Evolutionary conservation across 2,888 invertebrate species (phyloP), one percentile per base, ranked within the genome.

Genomic region (Gymnoscelis rufifasciata): DNA sequence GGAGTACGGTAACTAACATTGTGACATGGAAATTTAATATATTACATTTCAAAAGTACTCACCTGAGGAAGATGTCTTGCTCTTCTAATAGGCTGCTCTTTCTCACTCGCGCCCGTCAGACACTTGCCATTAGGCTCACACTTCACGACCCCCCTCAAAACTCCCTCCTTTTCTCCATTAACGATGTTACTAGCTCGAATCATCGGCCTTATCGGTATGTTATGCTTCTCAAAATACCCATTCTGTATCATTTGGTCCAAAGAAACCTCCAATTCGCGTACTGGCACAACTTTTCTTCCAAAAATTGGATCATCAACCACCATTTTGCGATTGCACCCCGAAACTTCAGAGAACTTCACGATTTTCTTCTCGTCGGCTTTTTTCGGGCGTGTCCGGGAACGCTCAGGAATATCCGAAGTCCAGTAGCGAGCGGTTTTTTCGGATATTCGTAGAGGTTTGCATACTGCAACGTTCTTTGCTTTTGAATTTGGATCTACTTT

Each of bases 161-260:
- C 35, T 0, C 10, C 35, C 10, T 33, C 31, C 14, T n/a, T 8
- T 65, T 78, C 78, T 60, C 77, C 78, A 57, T 61, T 62, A 40
- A 40, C 61, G 2, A 54, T 74, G 57, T 57, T 61, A 39, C 49
- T 62, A 10, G 54, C 62, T 44, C 60, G 62, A 47, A 64, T 70
- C 53, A 76, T 60, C 24, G 80, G 77, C 54, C 68, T 66, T 66
- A 84, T 87, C 26, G 82, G 86, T 41, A 87, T 86, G 40, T 87
- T 88, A 37, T 86, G 84, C 60, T 84, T 88, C 61, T 87, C 88
- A 43, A 89, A 86, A 62, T 88, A 88, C 8, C 87, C 88, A 40
- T 88, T 88, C 46, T 88, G 86, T 54, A 87, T 88, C 81, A 89
- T 88, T 51, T 89, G 89, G 54, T 87, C 88, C 27, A 89, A 64